Evolutionary conservation across 92 coral and sea anemone genomes (phyloP).

Genomic region (Blastomussa wellsi): DNA sequence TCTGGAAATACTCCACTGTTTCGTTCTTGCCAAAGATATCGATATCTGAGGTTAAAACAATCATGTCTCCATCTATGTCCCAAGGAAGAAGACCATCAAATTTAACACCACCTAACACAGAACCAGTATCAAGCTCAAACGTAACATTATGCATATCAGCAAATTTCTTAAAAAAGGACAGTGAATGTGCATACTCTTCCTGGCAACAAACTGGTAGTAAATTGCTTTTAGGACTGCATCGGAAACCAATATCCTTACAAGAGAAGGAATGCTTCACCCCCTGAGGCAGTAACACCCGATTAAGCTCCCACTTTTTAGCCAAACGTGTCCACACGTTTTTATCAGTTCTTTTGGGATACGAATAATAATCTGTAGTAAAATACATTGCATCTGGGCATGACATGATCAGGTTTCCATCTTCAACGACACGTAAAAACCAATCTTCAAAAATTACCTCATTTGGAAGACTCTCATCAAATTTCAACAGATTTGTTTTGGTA

Average conservation of each 20-base stretch:
- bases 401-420: slow-evolving; percentile 10
- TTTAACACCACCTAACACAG: slow-evolving; percentile 52
- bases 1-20: slow-evolving; percentile 29
- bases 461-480: slow-evolving; percentile 43
- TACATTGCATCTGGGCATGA: slow-evolving; percentile 69
- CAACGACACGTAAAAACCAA: background rate
- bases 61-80: slow-evolving; percentile 56
- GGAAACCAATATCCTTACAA: slow-evolving; percentile 47
- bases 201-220: slow-evolving; percentile 63
- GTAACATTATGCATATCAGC: background rate
- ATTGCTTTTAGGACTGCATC: slow-evolving; percentile 18
- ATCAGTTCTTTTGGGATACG: background rate
- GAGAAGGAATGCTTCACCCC: slow-evolving; percentile 49
- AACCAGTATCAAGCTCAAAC: slow-evolving; percentile 54
- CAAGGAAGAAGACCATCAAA: slow-evolving; percentile 56
- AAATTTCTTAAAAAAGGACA: background rate
- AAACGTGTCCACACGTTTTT: slow-evolving; percentile 46
- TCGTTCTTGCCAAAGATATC: slow-evolving; percentile 26
- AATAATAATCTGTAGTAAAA: slow-evolving; percentile 45
- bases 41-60: slow-evolving; percentile 12
- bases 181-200: slow-evolving; percentile 25
- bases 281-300: slow-evolving; percentile 47
- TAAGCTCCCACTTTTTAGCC: slow-evolving; percentile 61
- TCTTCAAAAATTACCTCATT: slow-evolving; percentile 14
- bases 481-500: slow-evolving; percentile 29